Evolutionary conservation across 2,888 invertebrate genomes (phyloP), one percentile per base, ranked within the genome.

Genomic region (Drosophila vallismaia): DNA sequence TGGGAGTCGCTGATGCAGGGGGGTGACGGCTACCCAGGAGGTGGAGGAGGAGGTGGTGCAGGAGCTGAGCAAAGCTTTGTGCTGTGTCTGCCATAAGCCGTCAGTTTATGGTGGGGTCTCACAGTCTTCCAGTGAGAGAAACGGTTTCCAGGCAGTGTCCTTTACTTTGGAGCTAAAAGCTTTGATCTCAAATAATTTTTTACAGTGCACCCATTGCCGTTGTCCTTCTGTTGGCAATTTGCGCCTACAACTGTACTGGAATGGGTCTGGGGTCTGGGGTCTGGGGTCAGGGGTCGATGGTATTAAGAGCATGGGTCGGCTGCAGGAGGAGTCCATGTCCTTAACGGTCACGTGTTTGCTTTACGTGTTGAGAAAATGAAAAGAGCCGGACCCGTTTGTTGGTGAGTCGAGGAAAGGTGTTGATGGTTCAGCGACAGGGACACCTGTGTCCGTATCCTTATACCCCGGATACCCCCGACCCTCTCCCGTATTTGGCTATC

Each of bases 341-440:
- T 88, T 81, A 81, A 81, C 86, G 86, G 86, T 84, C 89, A 84
- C 84, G 84, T 84, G 84, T 88, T 84, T 84, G 76, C 83, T 85
- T 88, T 84, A 84, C 84, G 84, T 84, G 84, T 85, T 86, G 84
- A 89, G 89, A 83, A 84, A 84, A 84, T 84, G 84, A 88, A 84
- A 84, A 88, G 86, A 81, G 81, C 66, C 78, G 59, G 58, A 67
- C 62, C 26, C 59, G 69, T 52, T 46, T 48, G 44, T 44, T 33
- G 26, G 26, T 9, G 36, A 19, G 54, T 38, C 48, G 70, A 45
- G 44, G 55, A 60, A 71, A 71, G 87, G 85, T 83, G 81, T 81
- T 81, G 82, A 83, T 86, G 82, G 79, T 76, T 75, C 62, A 67
- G 68, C 85, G 82, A 83, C 86, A 86, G 75, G 81, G 87, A 83